phyloP scores from a whole-genome alignment of 2,797 vertebrate genomes.

The Eremophila alpestris region DNA sequence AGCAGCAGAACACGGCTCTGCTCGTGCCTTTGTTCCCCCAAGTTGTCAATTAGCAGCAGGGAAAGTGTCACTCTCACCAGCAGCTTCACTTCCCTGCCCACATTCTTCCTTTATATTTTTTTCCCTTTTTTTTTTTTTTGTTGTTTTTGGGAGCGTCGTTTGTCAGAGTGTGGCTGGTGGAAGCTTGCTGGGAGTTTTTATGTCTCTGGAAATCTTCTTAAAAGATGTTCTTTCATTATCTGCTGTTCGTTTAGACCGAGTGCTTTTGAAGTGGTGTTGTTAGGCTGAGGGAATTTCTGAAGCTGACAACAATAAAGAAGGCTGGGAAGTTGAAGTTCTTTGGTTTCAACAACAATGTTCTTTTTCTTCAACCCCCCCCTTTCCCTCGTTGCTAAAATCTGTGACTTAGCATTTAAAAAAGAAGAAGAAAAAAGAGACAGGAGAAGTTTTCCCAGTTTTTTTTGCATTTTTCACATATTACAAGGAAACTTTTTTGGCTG shows the following conservation, averaged over 20 bases:
- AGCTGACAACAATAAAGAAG: not conserved
- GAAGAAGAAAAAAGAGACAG: not conserved
- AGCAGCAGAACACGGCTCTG: not conserved
- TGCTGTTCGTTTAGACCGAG: conserved; percentile 8
- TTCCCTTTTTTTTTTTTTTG: too few species aligned
- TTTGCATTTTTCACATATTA: not conserved
- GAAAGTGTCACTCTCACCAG: conserved; percentile 9
- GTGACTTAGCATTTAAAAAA: not conserved
- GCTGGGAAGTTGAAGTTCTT: not conserved
- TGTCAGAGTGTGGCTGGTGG: conserved; percentile 25
- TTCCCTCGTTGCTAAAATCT: not conserved
- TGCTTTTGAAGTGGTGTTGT: conserved; percentile 40
- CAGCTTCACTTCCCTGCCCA: conserved; percentile 1
- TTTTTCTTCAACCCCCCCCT: not conserved
- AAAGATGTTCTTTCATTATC: conserved; percentile 49
- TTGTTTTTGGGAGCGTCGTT: not conserved
- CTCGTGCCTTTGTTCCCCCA: conserved; percentile 33
- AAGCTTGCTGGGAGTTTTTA: not conserved
- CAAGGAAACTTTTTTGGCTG: fast-evolving
- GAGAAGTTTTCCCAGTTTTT: not conserved
- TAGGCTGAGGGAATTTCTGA: conserved; percentile 26
- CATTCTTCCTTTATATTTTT: not conserved
- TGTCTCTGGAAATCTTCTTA: conserved; percentile 32
- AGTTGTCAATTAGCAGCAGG: conserved; percentile 61
- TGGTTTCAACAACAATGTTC: not conserved